Base-by-base conservation (phyloP, 2,113 vertebrate genomes). In the Caloenas nicobarica region DNA sequence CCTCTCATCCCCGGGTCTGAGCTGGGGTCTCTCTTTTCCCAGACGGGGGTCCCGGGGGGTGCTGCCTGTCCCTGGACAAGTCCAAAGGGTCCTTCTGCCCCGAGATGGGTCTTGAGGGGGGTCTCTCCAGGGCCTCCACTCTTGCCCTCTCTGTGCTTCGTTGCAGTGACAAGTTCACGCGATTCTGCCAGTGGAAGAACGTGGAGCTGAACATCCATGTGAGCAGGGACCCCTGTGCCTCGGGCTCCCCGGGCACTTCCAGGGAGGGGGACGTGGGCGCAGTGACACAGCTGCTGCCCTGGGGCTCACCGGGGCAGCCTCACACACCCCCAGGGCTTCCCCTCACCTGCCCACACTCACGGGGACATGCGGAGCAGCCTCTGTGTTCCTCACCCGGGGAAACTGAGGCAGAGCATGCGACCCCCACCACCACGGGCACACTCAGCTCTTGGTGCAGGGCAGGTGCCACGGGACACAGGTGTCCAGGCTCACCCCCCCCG, bases 171-270 rank as follows among this genome's bases (percentile, higher is more conserved):
- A 98, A 98, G 78, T 98, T 98, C 97, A 98, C 98, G 0, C 95
- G 98, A 13, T 98, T 98, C 93, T 98, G 98, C 94, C 98, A 98
- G 87, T 98, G 98, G 98, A 98, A 98, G 96, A 98, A 98, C 1
- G 98, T 98, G 87, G 98, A 98, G 68, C 97, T 98, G 82, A 98
- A 98, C 94, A 98, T 98, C 93, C 98, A 98, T 11, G 98, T 98
- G 96, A 98, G 98, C 65, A 19, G 81, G 51, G 80, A 46, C 19
- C 69, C 58, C 50, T 91, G 76, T 3, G 3, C 50, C 66, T 40
- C 7, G 4, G 86, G 73, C 44, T 33, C 19, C 19, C 29, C 11
- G 9, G 51, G 56, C 42, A 51, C 46, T 60, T 31, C 38, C 13
- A 2, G 85, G 62, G 26, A 7, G 36, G 24, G n/a, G 11, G 31